A percentile compares a stretch with the other conserved stretches of the same genome.
Evolutionary conservation across 2,113 vertebrate genomes (phyloP).

Genomic region (Carassius auratus): DNA sequence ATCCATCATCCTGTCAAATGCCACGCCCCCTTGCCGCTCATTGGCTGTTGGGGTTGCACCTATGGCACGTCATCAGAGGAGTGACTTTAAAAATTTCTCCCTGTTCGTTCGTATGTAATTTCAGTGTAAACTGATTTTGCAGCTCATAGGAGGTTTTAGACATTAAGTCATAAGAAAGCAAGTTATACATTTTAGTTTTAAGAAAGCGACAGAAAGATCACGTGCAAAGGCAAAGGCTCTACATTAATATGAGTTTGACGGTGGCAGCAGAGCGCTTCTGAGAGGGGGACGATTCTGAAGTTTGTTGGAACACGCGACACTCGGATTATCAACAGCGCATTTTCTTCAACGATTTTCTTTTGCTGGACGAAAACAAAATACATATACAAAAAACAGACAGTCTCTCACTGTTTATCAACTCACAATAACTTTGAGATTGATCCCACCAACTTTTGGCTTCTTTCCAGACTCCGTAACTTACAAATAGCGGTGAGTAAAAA

Average conservation of each 20-base stretch:
- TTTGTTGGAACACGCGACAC: slow-evolving; percentile 23
- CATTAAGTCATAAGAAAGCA: neutral
- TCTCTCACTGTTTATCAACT: neutral
- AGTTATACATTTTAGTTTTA: neutral
- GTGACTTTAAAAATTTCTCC: slow-evolving; percentile 54
- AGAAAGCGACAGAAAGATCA: neutral
- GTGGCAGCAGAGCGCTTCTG: neutral
- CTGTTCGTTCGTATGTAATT: slow-evolving; percentile 35
- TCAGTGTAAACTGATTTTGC: slow-evolving; percentile 20
- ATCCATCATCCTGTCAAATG: slow-evolving; percentile 65
- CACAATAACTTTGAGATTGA: neutral
- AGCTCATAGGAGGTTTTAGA: neutral
- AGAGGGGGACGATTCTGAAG: slow-evolving; percentile 33
- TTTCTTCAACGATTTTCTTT: slow-evolving; percentile 27
- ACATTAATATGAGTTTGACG: neutral
- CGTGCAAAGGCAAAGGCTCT: neutral
- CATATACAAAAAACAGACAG: neutral
- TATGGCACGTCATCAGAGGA: slow-evolving; percentile 59
- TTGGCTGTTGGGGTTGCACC: slow-evolving; percentile 50
- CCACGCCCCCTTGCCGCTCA: slow-evolving; percentile 61
- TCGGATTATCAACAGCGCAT: slow-evolving; percentile 43
- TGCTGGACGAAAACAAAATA: slow-evolving; percentile 1
- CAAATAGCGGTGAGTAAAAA: slow-evolving; percentile 27
- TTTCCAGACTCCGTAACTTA: neutral
- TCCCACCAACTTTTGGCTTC: neutral